Base-by-base conservation (phyloP, 2,113 vertebrate species). In the Trochalopteron elliotii region DNA sequence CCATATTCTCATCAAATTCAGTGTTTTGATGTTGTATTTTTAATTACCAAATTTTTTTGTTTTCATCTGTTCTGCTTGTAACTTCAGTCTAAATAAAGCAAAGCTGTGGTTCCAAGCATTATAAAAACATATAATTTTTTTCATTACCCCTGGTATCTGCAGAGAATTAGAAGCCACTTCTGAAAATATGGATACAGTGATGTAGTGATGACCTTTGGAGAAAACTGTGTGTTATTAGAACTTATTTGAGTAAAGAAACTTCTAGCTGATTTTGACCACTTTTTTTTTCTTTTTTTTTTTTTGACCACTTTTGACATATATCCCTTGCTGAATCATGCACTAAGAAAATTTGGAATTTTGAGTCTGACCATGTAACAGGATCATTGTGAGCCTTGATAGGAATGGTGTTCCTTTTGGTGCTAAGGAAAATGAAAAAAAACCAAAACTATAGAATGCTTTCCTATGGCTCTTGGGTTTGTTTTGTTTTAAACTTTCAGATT, bases 401-500 rank as follows among this genome's bases (percentile, higher is more conserved):
- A 90, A 49, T 52, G 42, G 31, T 74, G 63, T 31, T 68, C 33
- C 28, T 33, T 95, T 82, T 84, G 44, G 57, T 63, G 17, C 45
- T 9, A 37, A 35, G 84, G 65, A 47, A 81, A 83, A 21, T 28
- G 23, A 15, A 35, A 42, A 56, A 30, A 11, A 45, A 2, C 7
- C 14, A 31, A 27, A 71, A 80, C 30, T 33, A 68, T 27, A 88
- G 78, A 94, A 78, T 13, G 24, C 53, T 94, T 97, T 90, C 64
- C 55, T 92, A 87, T 83, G 70, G 28, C 53, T 80, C 79, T 88
- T 72, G 80, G 93, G 40, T 68, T 93, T 88, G 85, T 86, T 91
- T 89, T 94, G 63, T 97, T 92, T 92, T 27, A 70, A 93, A 96
- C 95, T 97, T 95, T 91, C 59, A 85, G 87, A 94, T 42, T 93